phyloP scores from a whole-genome alignment of 2,113 vertebrate species.

The Sula dactylatra region DNA sequence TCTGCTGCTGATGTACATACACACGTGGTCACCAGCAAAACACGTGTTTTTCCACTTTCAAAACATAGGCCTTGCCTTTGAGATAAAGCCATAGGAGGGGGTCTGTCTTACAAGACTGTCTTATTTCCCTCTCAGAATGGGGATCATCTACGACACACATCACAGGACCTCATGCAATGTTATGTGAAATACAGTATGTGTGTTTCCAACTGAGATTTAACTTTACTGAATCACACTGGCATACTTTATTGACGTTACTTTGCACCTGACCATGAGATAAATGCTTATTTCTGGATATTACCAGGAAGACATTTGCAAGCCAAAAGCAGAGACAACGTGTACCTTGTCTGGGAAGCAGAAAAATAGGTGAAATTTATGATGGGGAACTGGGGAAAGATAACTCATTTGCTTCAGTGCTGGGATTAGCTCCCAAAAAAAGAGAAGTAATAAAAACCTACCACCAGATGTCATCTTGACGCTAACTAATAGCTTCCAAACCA shows the following conservation, averaged over 20 bases:
- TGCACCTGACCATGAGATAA: background rate
- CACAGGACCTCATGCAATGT: background rate
- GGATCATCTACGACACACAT: background rate
- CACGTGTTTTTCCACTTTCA: background rate
- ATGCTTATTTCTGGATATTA: background rate
- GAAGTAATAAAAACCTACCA: background rate
- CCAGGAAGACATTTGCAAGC: background rate
- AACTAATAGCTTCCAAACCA: background rate
- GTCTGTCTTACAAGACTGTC: background rate
- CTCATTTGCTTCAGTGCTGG: background rate
- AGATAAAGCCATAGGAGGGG: background rate
- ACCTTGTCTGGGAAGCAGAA: background rate
- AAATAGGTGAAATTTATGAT: background rate
- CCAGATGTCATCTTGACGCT: slow-evolving; percentile 37
- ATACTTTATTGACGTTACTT: background rate
- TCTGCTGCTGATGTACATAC: background rate
- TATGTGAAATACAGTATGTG: background rate
- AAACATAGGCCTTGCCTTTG: background rate
- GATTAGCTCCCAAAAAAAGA: background rate
- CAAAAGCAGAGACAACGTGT: background rate
- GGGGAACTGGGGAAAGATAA: background rate
- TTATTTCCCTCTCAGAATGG: background rate
- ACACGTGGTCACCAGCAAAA: background rate
- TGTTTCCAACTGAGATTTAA: background rate
- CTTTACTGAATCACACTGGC: background rate